Evolutionary conservation across 2,113 vertebrate genomes (phyloP), one percentile per base, ranked within the genome.

Genomic region (Collichthys lucidus): DNA sequence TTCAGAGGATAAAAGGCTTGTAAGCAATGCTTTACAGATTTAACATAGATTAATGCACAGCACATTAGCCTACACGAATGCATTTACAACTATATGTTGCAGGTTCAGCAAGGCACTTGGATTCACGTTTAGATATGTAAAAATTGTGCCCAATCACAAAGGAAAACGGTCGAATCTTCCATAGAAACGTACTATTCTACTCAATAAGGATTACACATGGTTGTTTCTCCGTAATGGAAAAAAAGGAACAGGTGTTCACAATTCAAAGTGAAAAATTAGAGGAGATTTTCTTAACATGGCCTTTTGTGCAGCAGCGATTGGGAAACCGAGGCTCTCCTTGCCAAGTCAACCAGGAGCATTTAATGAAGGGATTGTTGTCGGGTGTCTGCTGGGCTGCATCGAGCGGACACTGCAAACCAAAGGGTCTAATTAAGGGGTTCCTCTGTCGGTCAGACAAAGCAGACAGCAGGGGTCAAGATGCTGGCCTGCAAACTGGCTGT

Each of bases 321-420:
- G 31, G 19, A 82, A 88, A 80, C 55, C 1, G 7, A 68, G 61
- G 31, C 79, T 82, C 60, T 67, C 72, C 77, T 66, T 90, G 90
- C 87, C 84, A 93, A 93, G 88, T 89, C 84, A 89, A 90, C 90
- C 92, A 92, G 89, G 89, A 93, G 88, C 86, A 83, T 94, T 94
- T 93, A 94, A 95, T 93, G 91, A 94, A 89, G 88, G 85, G 83
- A 73, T 86, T 87, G 88, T 88, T 89, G 69, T 74, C 0, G 77
- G 75, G 80, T 76, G 91, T 89, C 86, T 61, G 85, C 74, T 79
- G 85, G 74, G 76, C 86, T 71, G 83, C 75, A 53, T 75, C 72
- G 72, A 78, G 76, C 50, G 66, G 75, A 90, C 80, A 72, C 82
- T 79, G 89, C 71, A 72, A 86, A 83, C 80, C 81, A 88, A 85